Conservation (phyloP, 2,797 vertebrate species). For the Stomatorhinus walkeri region DNA sequence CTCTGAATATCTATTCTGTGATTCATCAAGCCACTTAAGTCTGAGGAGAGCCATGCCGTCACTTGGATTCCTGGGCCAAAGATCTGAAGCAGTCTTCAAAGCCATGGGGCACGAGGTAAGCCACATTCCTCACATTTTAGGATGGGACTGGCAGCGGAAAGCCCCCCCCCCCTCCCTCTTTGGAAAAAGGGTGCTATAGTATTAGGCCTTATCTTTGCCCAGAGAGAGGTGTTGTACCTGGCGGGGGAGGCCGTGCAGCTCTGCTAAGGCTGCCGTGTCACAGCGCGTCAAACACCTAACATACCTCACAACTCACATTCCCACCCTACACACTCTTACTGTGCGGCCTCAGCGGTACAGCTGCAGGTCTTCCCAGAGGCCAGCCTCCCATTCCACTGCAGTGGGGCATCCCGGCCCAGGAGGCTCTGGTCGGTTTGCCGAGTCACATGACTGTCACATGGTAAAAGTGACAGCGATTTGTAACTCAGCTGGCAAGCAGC, state of each 20-base stretch:
- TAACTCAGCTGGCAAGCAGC: background rate
- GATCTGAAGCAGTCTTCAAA: background rate
- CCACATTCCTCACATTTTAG: slow-evolving; percentile 6
- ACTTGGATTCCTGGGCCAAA: background rate
- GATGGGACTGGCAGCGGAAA: background rate
- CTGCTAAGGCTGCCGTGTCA: background rate
- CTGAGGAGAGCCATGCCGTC: background rate
- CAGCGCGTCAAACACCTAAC: background rate
- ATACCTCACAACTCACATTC: background rate
- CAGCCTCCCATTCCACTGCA: background rate
- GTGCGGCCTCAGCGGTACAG: background rate
- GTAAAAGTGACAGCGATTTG: slow-evolving; percentile 18
- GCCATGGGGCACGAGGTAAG: background rate
- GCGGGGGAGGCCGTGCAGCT: background rate
- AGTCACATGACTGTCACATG: background rate
- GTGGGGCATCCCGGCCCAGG: background rate
- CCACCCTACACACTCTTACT: background rate
- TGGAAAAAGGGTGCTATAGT: background rate
- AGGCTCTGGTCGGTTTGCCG: background rate
- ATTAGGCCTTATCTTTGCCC: background rate
- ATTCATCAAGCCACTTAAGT: background rate
- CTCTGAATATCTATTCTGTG: background rate
- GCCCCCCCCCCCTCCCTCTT: background rate
- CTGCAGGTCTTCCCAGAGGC: background rate
- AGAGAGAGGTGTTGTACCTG: background rate